Evolutionary conservation across 2,888 invertebrate species (phyloP).

Genomic region (Patella caerulea): DNA sequence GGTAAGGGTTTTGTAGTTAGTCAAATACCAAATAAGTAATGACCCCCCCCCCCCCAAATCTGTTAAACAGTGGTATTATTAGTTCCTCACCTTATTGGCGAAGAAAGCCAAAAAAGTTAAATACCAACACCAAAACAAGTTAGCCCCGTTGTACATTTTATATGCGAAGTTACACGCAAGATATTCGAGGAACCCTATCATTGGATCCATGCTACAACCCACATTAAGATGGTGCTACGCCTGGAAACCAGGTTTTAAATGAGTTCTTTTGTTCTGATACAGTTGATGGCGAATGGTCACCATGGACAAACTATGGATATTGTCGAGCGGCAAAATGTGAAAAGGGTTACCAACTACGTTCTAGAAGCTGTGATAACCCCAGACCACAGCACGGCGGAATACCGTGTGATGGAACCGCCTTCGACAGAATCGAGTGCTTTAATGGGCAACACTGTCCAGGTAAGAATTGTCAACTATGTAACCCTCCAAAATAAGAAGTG

Average conservation of each 20-base stretch:
- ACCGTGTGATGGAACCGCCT: constrained; percentile 53
- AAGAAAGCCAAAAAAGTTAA: too few relatives aligned
- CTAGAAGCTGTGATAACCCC: constrained; percentile 64
- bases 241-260: not conserved
- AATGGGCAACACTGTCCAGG: constrained; percentile 60
- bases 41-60: too few relatives aligned
- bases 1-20: too few relatives aligned
- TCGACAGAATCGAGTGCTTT: constrained; percentile 53
- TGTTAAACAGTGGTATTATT: too few relatives aligned
- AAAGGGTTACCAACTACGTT: constrained; percentile 51
- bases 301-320: constrained; percentile 60
- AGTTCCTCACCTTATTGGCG: too few relatives aligned
- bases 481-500: not conserved
- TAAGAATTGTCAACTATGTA: constrained; percentile 23
- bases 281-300: constrained; percentile 66
- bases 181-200: too few relatives aligned
- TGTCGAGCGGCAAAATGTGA: constrained; percentile 60
- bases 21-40: too few relatives aligned
- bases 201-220: too few relatives aligned
- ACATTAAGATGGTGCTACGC: too few relatives aligned
- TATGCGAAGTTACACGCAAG: too few relatives aligned
- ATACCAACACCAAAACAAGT: too few relatives aligned
- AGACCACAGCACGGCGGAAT: constrained; percentile 58
- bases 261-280: constrained; percentile 14
- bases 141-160: too few relatives aligned